phyloP scores from a whole-genome alignment of 2,797 vertebrate species.

The Esox lucius region DNA sequence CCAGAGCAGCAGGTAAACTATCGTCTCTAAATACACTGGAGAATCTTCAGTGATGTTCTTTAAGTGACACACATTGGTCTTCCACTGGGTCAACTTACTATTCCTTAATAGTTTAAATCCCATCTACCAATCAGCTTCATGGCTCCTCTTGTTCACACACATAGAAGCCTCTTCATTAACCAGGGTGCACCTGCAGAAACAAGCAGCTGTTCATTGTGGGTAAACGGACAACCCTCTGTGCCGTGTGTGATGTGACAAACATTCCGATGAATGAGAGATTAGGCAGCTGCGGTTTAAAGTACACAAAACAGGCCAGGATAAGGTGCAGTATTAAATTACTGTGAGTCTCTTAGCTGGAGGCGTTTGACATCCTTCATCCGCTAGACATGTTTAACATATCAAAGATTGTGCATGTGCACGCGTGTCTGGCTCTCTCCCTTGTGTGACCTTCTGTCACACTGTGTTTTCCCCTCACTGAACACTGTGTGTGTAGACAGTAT shows the following conservation, averaged over 20 bases:
- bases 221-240: conserved; percentile 29
- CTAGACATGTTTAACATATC: background rate
- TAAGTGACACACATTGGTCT: background rate
- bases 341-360: conserved; percentile 6
- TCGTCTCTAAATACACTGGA: no score
- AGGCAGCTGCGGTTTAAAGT: conserved; percentile 14
- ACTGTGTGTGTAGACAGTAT: background rate
- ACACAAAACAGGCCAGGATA: background rate
- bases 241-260: conserved; percentile 22
- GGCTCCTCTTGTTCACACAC: conserved; percentile 27
- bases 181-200: conserved; percentile 11
- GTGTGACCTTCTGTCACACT: background rate
- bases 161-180: conserved; percentile 28
- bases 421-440: background rate
- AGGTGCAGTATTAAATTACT: conserved; percentile 9
- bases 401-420: background rate
- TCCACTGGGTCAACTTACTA: background rate
- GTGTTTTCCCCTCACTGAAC: background rate
- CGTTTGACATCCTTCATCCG: background rate
- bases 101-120: background rate
- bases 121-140: background rate
- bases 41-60: no score
- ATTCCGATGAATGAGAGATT: conserved; percentile 10
- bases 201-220: conserved; percentile 4
- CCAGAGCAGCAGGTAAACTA: no score